A percentile compares a stretch with the other conserved stretches of the same genome.
These are phyloP conservation scores for Corythoichthys haematopterus DNA, from an alignment of 2,113 vertebrate genomes.

Conservation along the genomic window DNA sequence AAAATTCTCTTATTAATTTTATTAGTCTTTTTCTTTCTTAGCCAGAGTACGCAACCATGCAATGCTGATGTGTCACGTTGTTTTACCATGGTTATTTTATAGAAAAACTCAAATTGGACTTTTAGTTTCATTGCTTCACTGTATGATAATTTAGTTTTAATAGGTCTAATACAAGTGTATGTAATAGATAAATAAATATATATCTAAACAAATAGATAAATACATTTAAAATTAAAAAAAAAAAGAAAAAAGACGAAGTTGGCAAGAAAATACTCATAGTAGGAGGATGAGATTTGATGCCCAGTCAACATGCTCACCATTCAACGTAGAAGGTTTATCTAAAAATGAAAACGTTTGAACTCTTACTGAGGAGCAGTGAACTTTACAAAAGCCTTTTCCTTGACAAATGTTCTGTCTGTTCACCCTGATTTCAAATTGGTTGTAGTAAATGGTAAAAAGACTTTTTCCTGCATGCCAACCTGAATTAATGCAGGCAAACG, in stretches of 20 bases:
- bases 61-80: too few species aligned
- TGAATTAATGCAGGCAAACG: background rate
- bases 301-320: background rate
- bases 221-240: background rate
- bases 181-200: background rate
- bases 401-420: background rate
- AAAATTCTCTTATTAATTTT: too few species aligned
- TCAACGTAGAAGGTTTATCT: background rate
- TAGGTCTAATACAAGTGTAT: background rate
- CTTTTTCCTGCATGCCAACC: background rate
- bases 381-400: background rate
- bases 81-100: background rate
- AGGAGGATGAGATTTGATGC: background rate
- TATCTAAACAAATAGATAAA: too few species aligned
- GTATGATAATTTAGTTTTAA: background rate
- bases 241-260: background rate
- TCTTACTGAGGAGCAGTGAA: background rate
- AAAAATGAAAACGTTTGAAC: background rate
- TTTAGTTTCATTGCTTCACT: background rate
- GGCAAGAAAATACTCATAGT: background rate
- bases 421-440: background rate
- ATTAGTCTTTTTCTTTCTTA: too few species aligned
- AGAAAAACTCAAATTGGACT: background rate
- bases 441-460: background rate
- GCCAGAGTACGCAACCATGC: too few species aligned